Percentiles rank a stretch among this genome's conserved stretches.
Evolutionary conservation across 2,113 vertebrate species (phyloP).

Genomic region (Chlorodrepanis virens): DNA sequence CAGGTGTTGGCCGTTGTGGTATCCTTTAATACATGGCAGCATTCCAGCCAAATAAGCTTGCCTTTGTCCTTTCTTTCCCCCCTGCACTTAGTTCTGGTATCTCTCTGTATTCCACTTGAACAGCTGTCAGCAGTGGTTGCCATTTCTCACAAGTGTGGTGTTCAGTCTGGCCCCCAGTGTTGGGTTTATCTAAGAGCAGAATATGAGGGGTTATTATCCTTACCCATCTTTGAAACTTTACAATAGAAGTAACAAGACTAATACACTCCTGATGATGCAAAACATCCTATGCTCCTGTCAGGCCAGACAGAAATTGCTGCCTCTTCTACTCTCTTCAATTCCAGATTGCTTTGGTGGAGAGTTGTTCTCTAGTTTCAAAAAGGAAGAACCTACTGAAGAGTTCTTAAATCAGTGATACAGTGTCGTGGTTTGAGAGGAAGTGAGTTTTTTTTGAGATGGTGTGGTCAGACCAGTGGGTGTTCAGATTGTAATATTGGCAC

Average conservation of each 20-base stretch:
- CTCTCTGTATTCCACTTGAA: neutral
- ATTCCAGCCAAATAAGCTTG: neutral
- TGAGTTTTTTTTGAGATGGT: no score
- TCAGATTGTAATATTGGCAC: no score
- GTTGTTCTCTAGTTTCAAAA: neutral
- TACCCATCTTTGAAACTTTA: neutral
- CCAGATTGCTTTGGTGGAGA: neutral
- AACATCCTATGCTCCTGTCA: neutral
- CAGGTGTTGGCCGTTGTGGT: neutral
- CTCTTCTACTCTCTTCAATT: neutral
- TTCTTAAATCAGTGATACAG: neutral
- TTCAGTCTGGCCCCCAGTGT: neutral
- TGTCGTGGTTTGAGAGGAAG: no score
- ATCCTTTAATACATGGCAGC: conserved; percentile 38
- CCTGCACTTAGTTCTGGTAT: neutral
- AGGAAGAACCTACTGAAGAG: neutral
- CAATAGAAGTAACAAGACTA: neutral
- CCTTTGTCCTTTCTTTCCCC: neutral
- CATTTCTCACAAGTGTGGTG: neutral
- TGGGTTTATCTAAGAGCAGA: neutral
- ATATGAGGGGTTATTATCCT: neutral
- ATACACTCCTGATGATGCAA: neutral
- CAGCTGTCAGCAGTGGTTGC: rapidly evolving
- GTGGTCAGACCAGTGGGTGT: no score
- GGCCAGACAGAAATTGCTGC: neutral